These are phyloP conservation scores for Sphaeramia orbicularis DNA, from an alignment of 2,797 vertebrate genomes.

Conservation along the genomic window DNA sequence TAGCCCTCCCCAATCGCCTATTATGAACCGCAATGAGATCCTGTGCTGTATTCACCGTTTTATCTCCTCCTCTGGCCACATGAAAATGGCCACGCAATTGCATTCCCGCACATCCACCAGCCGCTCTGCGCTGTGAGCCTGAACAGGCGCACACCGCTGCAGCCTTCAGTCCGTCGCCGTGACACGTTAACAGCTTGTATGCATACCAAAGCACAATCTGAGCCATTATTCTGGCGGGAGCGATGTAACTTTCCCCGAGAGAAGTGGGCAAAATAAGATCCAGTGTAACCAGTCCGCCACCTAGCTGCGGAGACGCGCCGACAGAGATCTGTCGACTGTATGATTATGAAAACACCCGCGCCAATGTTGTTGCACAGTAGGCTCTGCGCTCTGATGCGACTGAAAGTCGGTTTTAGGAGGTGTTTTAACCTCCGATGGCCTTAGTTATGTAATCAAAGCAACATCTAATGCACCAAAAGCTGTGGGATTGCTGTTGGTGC, in stretches of 20 bases:
- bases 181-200: constrained; percentile 61
- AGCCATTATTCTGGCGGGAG: constrained; percentile 70
- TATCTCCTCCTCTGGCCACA: constrained; percentile 69
- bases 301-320: constrained; percentile 79
- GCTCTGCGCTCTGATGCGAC: constrained; percentile 67
- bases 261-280: constrained; percentile 49
- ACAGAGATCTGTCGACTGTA: constrained; percentile 68
- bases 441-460: constrained; percentile 76
- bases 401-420: constrained; percentile 72
- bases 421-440: constrained; percentile 69
- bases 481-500: constrained; percentile 57
- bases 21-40: constrained; percentile 68
- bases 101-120: constrained; percentile 76
- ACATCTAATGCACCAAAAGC: constrained; percentile 70
- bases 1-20: constrained; percentile 63
- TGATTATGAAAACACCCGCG: constrained; percentile 85
- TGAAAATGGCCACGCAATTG: constrained; percentile 79
- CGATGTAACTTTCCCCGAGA: constrained; percentile 76
- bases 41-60: constrained; percentile 61
- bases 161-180: constrained; percentile 33
- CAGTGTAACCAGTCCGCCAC: constrained; percentile 76
- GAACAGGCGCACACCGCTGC: constrained; percentile 25
- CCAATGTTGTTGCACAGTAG: constrained; percentile 79
- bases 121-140: constrained; percentile 49
- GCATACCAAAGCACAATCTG: constrained; percentile 48